Conservation (phyloP, 2,888 invertebrate genomes). For the Drosophila kambysellisi region DNA sequence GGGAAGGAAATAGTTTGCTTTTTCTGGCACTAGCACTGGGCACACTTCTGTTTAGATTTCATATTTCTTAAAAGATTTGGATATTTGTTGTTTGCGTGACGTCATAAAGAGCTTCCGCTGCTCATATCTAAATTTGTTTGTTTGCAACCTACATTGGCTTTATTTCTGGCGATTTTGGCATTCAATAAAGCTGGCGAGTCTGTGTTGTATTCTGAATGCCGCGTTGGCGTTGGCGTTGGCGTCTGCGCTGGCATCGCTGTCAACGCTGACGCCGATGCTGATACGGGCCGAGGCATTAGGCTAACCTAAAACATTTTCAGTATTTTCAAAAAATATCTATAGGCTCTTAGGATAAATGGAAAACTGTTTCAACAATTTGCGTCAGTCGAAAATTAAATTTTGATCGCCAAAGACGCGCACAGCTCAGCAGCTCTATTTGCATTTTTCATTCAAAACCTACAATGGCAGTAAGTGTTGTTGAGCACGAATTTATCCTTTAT, state of each 20-base stretch:
- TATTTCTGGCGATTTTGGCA: constrained; percentile 77
- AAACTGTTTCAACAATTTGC: constrained; percentile 77
- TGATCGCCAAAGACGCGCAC: constrained; percentile 77
- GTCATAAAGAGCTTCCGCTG: constrained; percentile 72
- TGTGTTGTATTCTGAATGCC: constrained; percentile 33
- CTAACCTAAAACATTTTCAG: constrained; percentile 69
- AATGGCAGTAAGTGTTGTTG: constrained; percentile 81
- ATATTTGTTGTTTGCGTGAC: constrained; percentile 47
- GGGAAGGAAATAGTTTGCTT: constrained; percentile 50
- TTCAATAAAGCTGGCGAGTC: constrained; percentile 38
- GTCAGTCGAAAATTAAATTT: constrained; percentile 82
- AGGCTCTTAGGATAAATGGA: constrained; percentile 80
- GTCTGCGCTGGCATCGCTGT: constrained; percentile 33
- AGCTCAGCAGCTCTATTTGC: constrained; percentile 32
- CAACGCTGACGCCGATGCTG: constrained; percentile 10
- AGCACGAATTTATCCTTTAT: constrained; percentile 1
- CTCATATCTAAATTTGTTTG: constrained; percentile 60
- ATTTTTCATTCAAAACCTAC: constrained; percentile 44
- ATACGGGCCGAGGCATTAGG: constrained; percentile 58
- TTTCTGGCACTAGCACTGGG: constrained; percentile 56
- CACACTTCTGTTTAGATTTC: constrained; percentile 67
- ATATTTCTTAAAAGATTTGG: constrained; percentile 27
- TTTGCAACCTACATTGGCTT: constrained; percentile 55
- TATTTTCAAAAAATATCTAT: constrained; percentile 66
- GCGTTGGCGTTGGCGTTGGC: constrained; percentile 35